phyloP scores from a whole-genome alignment of 2,113 vertebrate genomes.

The Cynoglossus semilaevis region DNA sequence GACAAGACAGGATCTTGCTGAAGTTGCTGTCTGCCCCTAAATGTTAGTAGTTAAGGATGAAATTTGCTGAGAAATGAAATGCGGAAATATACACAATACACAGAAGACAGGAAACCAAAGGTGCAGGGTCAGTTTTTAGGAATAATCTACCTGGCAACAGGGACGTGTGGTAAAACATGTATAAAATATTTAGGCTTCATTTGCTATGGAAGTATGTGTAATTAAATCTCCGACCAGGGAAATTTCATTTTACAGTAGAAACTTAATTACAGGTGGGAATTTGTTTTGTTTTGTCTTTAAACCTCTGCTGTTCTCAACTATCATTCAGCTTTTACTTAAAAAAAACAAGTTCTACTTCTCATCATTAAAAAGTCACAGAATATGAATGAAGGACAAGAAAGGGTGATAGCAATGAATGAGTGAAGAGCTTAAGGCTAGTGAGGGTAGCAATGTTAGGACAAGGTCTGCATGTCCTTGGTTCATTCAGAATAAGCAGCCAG shows the following conservation, averaged over 20 bases:
- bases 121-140: no score
- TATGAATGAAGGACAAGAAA: slow-evolving; percentile 28
- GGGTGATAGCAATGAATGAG: slow-evolving; percentile 14
- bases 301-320: no score
- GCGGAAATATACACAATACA: slow-evolving; percentile 17
- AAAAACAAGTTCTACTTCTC: no score
- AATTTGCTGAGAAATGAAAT: slow-evolving; percentile 24
- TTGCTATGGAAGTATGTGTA: no score
- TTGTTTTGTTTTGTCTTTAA: no score
- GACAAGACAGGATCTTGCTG: slow-evolving; percentile 12
- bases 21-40: slow-evolving; percentile 4
- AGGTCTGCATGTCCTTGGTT: slow-evolving; percentile 51
- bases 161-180: no score
- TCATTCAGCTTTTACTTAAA: no score
- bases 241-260: no score
- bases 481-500: slow-evolving; percentile 19
- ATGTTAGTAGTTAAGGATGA: slow-evolving; percentile 2
- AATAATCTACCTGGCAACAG: no score
- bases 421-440: slow-evolving; percentile 43
- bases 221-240: no score
- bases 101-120: slow-evolving; percentile 9
- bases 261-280: no score
- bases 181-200: no score
- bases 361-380: slow-evolving; percentile 38
- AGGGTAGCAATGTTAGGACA: slow-evolving; percentile 12